These are phyloP conservation scores for Oryzias sinensis DNA, from an alignment of 2,797 vertebrate genomes.

Conservation along the genomic window DNA sequence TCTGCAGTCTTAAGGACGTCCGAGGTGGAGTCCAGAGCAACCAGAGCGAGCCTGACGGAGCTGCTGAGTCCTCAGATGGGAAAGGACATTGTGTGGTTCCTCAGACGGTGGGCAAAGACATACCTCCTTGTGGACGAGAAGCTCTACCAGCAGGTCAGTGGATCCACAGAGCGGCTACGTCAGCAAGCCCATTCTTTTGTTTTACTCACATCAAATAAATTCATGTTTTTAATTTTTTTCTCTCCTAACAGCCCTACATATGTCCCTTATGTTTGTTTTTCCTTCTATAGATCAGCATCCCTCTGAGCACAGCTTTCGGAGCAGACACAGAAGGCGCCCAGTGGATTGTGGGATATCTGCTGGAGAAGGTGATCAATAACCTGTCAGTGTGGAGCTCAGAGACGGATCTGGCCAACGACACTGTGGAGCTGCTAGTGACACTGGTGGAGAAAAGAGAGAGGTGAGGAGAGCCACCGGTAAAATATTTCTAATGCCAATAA, in stretches of 20 bases:
- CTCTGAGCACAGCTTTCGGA: conserved; percentile 94
- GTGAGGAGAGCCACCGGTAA: conserved; percentile 65
- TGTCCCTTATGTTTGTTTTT: background rate
- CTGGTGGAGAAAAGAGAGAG: conserved; percentile 96
- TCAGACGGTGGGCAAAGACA: conserved; percentile 95
- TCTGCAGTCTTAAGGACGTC: conserved; percentile 94
- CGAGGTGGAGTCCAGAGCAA: conserved; percentile 96
- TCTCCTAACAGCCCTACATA: too few species aligned
- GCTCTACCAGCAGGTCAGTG: conserved; percentile 91
- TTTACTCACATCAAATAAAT: too few species aligned
- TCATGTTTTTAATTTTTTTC: too few species aligned
- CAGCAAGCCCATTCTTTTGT: too few species aligned
- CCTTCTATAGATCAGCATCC: conserved; percentile 88
- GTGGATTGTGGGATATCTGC: conserved; percentile 98
- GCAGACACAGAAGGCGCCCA: conserved; percentile 95
- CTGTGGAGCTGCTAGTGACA: conserved; percentile 95
- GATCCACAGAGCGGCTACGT: background rate
- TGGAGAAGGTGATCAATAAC: conserved; percentile 99
- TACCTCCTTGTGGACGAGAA: conserved; percentile 98
- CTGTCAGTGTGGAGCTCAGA: conserved; percentile 98
- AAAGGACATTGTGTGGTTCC: conserved; percentile 98
- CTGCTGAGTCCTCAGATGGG: conserved; percentile 99
- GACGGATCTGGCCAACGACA: conserved; percentile 93
- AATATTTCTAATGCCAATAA: too few species aligned
- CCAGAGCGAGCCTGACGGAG: conserved; percentile 90